A percentile compares a stretch with the other conserved stretches of the same genome.
Evolutionary conservation across 2,888 invertebrate genomes (phyloP).

Genomic region (Andrena dorsata): DNA sequence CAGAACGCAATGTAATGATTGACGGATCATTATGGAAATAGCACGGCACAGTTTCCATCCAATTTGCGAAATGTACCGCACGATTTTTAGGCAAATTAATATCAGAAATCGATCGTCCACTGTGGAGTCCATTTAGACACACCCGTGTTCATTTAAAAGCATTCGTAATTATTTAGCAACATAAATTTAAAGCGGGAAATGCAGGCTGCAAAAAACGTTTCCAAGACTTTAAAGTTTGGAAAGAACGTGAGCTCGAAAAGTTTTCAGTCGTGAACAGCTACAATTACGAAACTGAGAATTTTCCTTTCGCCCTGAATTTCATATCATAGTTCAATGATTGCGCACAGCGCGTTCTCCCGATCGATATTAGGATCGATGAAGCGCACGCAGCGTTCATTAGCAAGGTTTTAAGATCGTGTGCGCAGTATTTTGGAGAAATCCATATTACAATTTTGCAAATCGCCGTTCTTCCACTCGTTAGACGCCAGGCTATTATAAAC

Average conservation of each 20-base stretch:
- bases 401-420: background rate
- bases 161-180: too few relatives aligned
- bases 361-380: background rate
- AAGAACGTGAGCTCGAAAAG: too few relatives aligned
- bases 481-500: background rate
- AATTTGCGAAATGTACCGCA: slow-evolving; percentile 1
- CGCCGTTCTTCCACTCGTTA: background rate
- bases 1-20: background rate
- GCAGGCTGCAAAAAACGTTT: too few relatives aligned
- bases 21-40: background rate
- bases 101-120: background rate
- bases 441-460: background rate
- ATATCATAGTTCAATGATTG: background rate
- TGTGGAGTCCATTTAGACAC: background rate
- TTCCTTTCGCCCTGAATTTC: background rate
- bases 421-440: too few relatives aligned
- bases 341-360: background rate
- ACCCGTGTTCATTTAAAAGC: background rate
- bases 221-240: too few relatives aligned
- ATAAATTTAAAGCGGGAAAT: too few relatives aligned
- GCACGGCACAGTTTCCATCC: slow-evolving; percentile 1
- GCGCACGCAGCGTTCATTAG: background rate
- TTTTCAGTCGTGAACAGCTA: too few relatives aligned
- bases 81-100: background rate
- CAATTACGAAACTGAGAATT: background rate